Conservation (phyloP, 2,113 vertebrate species). For the Hemiprocne comata region DNA sequence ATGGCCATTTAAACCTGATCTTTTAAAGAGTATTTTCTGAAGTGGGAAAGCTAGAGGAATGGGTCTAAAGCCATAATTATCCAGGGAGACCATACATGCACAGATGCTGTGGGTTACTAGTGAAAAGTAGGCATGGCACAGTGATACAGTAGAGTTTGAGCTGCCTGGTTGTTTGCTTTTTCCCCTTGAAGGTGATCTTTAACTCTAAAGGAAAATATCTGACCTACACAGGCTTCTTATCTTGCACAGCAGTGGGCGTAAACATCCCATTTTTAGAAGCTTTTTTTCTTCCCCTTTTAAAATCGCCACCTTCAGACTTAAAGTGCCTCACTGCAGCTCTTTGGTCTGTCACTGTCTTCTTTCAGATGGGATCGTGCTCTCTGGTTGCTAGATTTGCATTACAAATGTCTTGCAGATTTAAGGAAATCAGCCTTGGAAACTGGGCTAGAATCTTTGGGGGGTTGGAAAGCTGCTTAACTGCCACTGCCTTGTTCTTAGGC, state of each 20-base stretch:
- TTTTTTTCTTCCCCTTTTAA: neutral
- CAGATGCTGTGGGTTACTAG: neutral
- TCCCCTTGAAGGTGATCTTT: constrained; percentile 30
- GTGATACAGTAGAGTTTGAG: neutral
- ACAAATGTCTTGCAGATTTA: neutral
- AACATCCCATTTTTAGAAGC: constrained; percentile 20
- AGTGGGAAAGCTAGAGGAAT: neutral
- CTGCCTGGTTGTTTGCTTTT: neutral
- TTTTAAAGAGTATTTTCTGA: neutral
- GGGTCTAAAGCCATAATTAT: neutral
- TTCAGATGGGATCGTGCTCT: neutral
- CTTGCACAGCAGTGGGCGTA: neutral
- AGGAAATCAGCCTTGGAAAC: neutral
- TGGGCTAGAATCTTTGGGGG: neutral
- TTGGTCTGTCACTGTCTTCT: neutral
- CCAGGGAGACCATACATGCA: neutral
- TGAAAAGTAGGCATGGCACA: neutral
- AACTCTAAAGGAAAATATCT: constrained; percentile 28
- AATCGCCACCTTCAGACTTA: neutral
- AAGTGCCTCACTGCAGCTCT: neutral
- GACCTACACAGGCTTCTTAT: constrained; percentile 21
- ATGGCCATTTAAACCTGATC: neutral
- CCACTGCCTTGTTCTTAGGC: neutral
- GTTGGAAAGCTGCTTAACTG: neutral
- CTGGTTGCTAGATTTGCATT: neutral